A percentile compares a stretch with the other conserved stretches of the same genome.
Conservation (phyloP, 2,113 vertebrate genomes). For the Campylorhamphus procurvoides region DNA sequence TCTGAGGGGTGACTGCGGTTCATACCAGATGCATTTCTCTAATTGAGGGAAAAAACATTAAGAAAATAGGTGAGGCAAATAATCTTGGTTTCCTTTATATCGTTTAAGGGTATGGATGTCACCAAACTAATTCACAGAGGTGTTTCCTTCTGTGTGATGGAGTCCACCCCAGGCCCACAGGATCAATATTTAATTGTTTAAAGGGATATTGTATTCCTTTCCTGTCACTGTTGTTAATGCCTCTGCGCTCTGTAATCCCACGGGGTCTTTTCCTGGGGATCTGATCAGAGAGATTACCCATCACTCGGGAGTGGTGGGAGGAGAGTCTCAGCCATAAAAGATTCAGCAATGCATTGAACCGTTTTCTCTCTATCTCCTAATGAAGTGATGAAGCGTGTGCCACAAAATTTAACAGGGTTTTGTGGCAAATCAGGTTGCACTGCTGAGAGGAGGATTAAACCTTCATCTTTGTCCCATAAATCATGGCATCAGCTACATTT, state of each 20-base stretch:
- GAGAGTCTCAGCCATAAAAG: conserved; percentile 17
- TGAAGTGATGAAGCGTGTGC: conserved; percentile 64
- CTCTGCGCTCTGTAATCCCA: conserved; percentile 32
- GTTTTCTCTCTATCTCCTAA: conserved; percentile 55
- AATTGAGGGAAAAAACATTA: conserved; percentile 43
- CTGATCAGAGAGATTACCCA: conserved; percentile 57
- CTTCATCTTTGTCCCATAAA: conserved; percentile 61
- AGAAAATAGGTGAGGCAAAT: conserved; percentile 34
- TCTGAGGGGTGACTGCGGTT: accelerated
- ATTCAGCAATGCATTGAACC: conserved; percentile 52
- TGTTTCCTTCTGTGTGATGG: conserved; percentile 60
- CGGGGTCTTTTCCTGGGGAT: conserved; percentile 49
- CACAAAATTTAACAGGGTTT: conserved; percentile 60
- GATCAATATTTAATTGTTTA: conserved; percentile 70
- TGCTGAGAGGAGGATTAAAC: conserved; percentile 64
- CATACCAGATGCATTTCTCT: background rate
- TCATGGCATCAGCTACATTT: conserved; percentile 54
- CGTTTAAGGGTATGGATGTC: conserved; percentile 22
- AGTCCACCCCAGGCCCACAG: conserved; percentile 39
- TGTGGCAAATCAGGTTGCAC: conserved; percentile 32
- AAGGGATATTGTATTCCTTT: conserved; percentile 69
- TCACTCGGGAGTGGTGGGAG: conserved; percentile 32
- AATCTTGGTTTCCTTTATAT: conserved; percentile 46
- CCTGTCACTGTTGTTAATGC: conserved; percentile 67
- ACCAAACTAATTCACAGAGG: conserved; percentile 45